Base-by-base conservation (phyloP, 2,113 vertebrate genomes). In the Butorides virescens region DNA sequence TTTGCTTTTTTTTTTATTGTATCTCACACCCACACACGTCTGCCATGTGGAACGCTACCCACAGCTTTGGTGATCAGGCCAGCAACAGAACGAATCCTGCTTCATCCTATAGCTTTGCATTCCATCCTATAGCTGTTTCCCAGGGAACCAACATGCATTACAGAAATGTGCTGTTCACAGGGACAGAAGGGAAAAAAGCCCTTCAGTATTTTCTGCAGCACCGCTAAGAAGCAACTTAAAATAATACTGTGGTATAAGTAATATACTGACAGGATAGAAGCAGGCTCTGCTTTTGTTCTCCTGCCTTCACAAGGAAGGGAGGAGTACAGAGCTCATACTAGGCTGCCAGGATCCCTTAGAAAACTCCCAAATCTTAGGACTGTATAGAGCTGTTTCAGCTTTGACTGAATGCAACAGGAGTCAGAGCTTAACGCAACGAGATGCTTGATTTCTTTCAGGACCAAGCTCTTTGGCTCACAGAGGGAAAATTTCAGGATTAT, bases 361-460 rank as follows among this genome's bases (percentile, higher is more conserved):
- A 84, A 93, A 20, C 36, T 52, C 70, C 27, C 61, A 36, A 3
- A 20, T n/a, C 55, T 26, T n/a, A 67, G 67, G 26, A 7, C 26
- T n/a, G 19, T 27, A 15, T 11, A 25, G 14, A 73, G 62, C 62
- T 30, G 9, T 39, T 77, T 49, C 73, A 76, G 37, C 55, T 52
- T 25, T 42, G 49, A 22, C 39, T 47, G 46, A 47, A 42, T 3
- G 61, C 47, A 47, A 2, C 32, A 21, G 61, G 49, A 88, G 39
- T 37, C 56, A 49, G 9, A 47, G 42, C 34, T 37, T n/a, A 44
- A 22, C 34, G 32, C 0, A 4, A 14, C 0, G 1, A 56, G 25
- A 23, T 61, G 36, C 17, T 25, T 6, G 0, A 39, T 81, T 61
- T 58, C 62, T 68, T 68, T 75, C 56, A 63, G 78, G 56, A 74